Base-by-base conservation (phyloP, 64 coral and sea anemone genomes). In the Dendrophyllia cribrosa region DNA sequence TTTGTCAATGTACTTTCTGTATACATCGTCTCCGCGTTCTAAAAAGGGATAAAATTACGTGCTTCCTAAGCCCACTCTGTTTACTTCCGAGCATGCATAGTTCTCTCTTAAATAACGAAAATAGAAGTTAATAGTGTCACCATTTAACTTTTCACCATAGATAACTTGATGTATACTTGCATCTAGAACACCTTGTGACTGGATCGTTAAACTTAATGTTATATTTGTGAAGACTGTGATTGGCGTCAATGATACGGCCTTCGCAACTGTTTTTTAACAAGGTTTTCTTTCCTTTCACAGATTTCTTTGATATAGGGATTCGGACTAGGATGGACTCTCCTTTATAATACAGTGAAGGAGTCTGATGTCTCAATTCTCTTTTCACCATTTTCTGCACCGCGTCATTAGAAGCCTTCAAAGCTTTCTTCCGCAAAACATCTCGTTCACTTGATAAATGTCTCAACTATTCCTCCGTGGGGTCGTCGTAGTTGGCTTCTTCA, bases 321-420 rank as follows among this genome's bases (percentile, higher is more conserved):
- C 74, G 56, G 46, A 89, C 44, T 17, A 89, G 67, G 78, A 89
- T 58, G 4, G 72, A 68, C 62, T 89, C 87, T 51, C 74, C 87
- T 12, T 47, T 60, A 2, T 66, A 1, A 45, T 89, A 89, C 8
- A 34, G 72, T 9, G 73, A 89, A 51, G 87, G 87, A 47, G 87
- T 74, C 4, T 68, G 52, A 68, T 74, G 59, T 34, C 59, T 56
- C 19, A 89, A 61, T 11, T 77, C 74, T 56, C 87, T 53, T 59
- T 24, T 53, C 51, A 89, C 87, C 87, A 89, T 89, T 46, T 78
- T 4, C 8, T 89, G 21, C 46, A 34, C 69, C 0, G 87, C 56
- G 15, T 89, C 43, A 51, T 70, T 70, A 70, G 21, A 22, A 23
- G 67, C 67, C 8, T 70, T 70, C 23, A 70, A 70, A 70, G 67